Evolutionary conservation across 2,797 vertebrate species (phyloP), one percentile per base, ranked within the genome.

Genomic region (Pangasius sanitwongsei): DNA sequence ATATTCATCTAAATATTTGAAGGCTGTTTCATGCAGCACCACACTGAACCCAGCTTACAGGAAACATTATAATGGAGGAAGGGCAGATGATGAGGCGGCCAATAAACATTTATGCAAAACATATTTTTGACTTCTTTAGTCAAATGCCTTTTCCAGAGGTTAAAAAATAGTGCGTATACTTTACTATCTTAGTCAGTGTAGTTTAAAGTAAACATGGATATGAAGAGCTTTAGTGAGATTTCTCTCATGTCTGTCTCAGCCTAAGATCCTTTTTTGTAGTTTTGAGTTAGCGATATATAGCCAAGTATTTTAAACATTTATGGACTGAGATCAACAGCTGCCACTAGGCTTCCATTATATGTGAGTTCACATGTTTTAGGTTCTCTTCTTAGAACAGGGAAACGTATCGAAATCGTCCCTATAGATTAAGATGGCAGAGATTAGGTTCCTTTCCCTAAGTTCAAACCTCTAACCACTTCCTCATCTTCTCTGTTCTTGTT

Each of bases 401-500:
- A 57, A 57, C 18, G 0, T 53, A 8, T 48, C 13, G 23, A 23
- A 48, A 28, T 75, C 11, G 11, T 48, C 9, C 31, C 31, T 59
- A 28, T 41, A 83, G 34, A 41, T 37, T 57, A 55, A 31, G 28
- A 53, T 15, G 28, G 4, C 75, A 53, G 34, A 59, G 8, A 61
- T 13, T 20, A 61, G 37, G 57, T 44, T 83, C 13, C 28, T 25
- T 67, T n/a, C 28, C 37, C 4, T n/a, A 41, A n/a, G 25, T 67
- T 31, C 13, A 67, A 44, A 48, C 7, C 28, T 50, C 48, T 48
- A 48, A 65, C 41, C 61, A 85, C 63, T 69, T 69, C 25, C 13
- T 25, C 23, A 18, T 70, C 11, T 88, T 86, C 8, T 7, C 12
- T 70, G 53, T 85, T 85, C 59, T 53, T n/a, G 44, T 85, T 75